Base-by-base conservation (phyloP, 2,888 invertebrate species). In the Nipponacmea schrenckii region DNA sequence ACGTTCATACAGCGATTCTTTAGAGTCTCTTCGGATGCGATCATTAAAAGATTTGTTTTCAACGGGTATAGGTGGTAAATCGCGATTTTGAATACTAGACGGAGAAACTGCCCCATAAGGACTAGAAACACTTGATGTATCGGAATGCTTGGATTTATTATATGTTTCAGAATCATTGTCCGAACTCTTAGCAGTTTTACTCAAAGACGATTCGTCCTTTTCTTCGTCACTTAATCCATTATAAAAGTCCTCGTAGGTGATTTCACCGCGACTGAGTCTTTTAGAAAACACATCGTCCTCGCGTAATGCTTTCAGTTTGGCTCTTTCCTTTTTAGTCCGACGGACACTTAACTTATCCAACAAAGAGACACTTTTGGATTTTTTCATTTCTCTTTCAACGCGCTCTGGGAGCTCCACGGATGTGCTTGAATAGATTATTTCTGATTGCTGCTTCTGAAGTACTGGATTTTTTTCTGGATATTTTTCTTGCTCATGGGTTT, bases 211-310 rank as follows among this genome's bases (percentile, higher is more conserved):
- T 65, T 71, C 67, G 1, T 39, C 64, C 15, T 39, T 64, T 17
- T 20, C 27, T 14, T 64, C 39, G 12, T 62, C 68, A 50, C 26
- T 56, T 62, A 71, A 44, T 7, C 70, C 69, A 39, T 74, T 76
- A 67, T 76, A 76, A 64, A 80, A 77, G 56, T 82, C 81, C 20
- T 81, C 81, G 65, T 80, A 81, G 62, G 75, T 83, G 26, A 81
- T 74, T 63, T 81, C 83, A 71, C 74, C 74, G 74, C 82, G 81
- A 71, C 79, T 80, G 24, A 85, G 72, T 65, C 84, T 74, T 7
- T 82, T 83, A 0, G 84, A 84, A 68, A 85, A 85, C 31, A 85
- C 82, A n/a, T 84, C 84, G 50, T 82, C 83, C 17, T 79, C 78
- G 67, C 82, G 79, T 26, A 85, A 74, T 27, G 81, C 83, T 73